A percentile compares a stretch with the other conserved stretches of the same genome.
Conservation (phyloP, 2,797 vertebrate genomes). For the Saxicola maurus region DNA sequence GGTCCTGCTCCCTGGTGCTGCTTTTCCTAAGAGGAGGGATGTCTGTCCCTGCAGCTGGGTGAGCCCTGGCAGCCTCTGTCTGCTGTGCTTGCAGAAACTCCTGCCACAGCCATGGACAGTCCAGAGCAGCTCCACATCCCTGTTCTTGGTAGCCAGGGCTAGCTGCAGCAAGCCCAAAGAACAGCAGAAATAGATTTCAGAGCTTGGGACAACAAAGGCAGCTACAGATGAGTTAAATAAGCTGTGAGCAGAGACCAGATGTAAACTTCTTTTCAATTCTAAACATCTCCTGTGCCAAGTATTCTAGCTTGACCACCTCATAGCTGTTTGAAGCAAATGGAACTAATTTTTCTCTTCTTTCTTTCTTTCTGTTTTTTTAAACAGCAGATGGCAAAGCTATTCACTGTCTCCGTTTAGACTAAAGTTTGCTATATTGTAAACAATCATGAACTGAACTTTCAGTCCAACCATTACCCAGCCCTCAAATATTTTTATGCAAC, state of each 20-base stretch:
- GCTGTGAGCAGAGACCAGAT: constrained; percentile 13
- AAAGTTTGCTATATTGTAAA: constrained; percentile 23
- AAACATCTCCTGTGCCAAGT: constrained; percentile 33
- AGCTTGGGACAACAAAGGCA: not conserved
- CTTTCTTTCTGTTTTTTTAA: not conserved
- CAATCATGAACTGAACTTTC: constrained; percentile 28
- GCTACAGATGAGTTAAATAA: not conserved
- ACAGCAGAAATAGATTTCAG: not conserved
- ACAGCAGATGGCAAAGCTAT: constrained; percentile 38
- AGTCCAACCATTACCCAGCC: not conserved
- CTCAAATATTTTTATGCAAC: constrained; percentile 16
- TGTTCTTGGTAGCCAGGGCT: not conserved
- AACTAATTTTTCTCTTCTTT: constrained; percentile 41
- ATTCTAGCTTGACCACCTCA: constrained; percentile 40
- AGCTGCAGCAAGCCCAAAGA: not conserved
- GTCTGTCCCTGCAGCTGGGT: not conserved
- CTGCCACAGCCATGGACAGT: rapidly evolving
- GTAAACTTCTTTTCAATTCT: constrained; percentile 17
- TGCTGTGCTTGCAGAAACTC: not conserved
- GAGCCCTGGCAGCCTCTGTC: not conserved
- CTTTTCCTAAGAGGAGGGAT: not conserved
- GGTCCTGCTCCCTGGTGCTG: not conserved
- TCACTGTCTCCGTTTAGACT: constrained; percentile 12
- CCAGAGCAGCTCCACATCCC: not conserved
- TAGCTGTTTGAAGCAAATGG: constrained; percentile 34